Conservation (phyloP, 2,797 vertebrate species). For the Chiloscyllium punctatum region DNA sequence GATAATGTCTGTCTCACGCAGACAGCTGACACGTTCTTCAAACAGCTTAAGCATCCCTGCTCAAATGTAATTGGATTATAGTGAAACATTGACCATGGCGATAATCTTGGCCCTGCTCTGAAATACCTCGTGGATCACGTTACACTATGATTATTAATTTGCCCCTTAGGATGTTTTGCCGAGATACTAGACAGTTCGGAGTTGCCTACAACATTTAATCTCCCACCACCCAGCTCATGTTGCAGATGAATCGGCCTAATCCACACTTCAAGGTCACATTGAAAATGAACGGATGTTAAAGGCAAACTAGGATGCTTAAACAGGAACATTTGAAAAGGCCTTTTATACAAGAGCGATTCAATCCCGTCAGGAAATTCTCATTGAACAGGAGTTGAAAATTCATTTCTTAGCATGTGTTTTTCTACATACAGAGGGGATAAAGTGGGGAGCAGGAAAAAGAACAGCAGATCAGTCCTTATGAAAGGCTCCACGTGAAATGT, state of each 20-base stretch:
- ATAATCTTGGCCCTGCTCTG: background rate
- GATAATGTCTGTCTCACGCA: background rate
- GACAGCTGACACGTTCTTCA: background rate
- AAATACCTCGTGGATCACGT: background rate
- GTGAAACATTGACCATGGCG: background rate
- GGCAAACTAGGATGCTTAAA: background rate
- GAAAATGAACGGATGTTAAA: background rate
- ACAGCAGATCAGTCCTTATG: too few relatives aligned
- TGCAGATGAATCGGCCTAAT: background rate
- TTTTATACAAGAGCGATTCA: background rate
- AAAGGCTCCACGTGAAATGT: too few relatives aligned
- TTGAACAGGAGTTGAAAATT: background rate
- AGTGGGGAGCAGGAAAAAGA: too few relatives aligned
- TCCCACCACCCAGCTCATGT: background rate
- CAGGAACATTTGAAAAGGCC: background rate
- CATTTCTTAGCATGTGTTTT: background rate
- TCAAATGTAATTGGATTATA: background rate
- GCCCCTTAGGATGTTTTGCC: background rate
- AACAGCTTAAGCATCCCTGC: background rate
- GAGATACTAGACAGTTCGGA: background rate
- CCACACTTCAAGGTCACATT: background rate
- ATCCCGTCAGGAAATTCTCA: background rate
- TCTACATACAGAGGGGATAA: too few relatives aligned
- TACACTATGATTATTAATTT: slow-evolving; percentile 19
- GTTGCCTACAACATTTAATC: background rate